Evolutionary conservation across 2,888 invertebrate species (phyloP).

Genomic region (Sepioteuthis lessoniana): DNA sequence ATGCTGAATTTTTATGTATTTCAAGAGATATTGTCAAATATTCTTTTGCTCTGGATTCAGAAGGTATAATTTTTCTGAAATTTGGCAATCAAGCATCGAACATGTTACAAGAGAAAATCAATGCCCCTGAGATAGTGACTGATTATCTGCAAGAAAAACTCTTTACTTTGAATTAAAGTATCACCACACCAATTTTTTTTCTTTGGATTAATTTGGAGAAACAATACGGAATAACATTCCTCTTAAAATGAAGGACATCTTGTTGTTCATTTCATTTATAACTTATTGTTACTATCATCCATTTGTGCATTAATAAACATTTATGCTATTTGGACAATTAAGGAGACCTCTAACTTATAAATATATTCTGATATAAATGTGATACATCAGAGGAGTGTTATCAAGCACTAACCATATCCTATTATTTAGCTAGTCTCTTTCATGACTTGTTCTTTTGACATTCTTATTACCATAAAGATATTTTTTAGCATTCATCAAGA

Average conservation of each 20-base stretch:
- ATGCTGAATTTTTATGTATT: not conserved
- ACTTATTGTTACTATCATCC: no score
- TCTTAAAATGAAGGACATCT: not conserved
- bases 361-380: no score
- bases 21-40: not conserved
- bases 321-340: no score
- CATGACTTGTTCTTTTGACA: no score
- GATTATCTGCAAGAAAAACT: not conserved
- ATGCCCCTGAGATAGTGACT: not conserved
- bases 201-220: not conserved
- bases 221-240: not conserved
- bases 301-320: no score
- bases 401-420: no score
- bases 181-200: not conserved
- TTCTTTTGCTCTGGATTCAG: not conserved
- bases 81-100: not conserved
- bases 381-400: no score
- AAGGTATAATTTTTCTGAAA: not conserved
- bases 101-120: not conserved
- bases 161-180: not conserved
- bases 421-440: no score
- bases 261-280: not conserved
- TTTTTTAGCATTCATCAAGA: no score
- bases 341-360: no score
- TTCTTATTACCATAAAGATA: no score